A percentile compares a stretch with the other conserved stretches of the same genome.
phyloP scores from a whole-genome alignment of 2,888 invertebrate species.

The Iphiclides podalirius region DNA sequence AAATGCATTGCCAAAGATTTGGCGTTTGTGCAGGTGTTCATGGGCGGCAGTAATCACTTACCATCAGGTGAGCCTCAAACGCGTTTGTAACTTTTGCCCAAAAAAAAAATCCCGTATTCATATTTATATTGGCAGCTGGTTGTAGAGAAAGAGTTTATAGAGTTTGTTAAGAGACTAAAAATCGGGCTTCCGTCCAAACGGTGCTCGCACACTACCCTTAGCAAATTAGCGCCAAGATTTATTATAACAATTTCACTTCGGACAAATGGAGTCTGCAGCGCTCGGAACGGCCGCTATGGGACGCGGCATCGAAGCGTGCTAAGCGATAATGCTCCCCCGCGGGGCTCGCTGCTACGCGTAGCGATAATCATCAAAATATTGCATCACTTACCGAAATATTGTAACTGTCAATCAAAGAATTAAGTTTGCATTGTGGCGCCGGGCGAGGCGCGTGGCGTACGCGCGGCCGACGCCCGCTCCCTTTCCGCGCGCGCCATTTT shows the following conservation, averaged over 20 bases:
- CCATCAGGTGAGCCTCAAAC: no score
- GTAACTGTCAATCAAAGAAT: slow-evolving; percentile 81
- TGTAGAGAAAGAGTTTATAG: no score
- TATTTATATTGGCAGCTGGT: no score
- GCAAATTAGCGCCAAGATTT: slow-evolving; percentile 8
- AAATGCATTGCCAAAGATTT: no score
- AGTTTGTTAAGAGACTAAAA: no score
- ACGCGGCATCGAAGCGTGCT: slow-evolving; percentile 50
- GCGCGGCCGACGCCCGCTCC: slow-evolving; percentile 50
- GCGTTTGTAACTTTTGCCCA: no score
- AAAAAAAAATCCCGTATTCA: no score
- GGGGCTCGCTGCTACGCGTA: slow-evolving; percentile 39
- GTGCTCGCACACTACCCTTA: no score
- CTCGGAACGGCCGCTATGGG: slow-evolving; percentile 32
- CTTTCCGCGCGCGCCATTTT: slow-evolving; percentile 60
- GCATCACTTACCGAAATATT: slow-evolving; percentile 81
- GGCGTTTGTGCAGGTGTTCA: no score
- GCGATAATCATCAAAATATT: slow-evolving; percentile 79
- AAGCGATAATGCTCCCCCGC: slow-evolving; percentile 55
- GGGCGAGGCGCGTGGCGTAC: slow-evolving; percentile 50
- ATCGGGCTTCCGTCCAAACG: no score
- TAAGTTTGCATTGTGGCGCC: slow-evolving; percentile 67
- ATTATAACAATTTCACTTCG: slow-evolving; percentile 8
- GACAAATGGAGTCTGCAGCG: slow-evolving; percentile 38
- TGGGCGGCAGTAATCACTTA: no score